Evolutionary conservation across 2,797 vertebrate genomes (phyloP), one percentile per base, ranked within the genome.

Genomic region (Chloroceryle inda): DNA sequence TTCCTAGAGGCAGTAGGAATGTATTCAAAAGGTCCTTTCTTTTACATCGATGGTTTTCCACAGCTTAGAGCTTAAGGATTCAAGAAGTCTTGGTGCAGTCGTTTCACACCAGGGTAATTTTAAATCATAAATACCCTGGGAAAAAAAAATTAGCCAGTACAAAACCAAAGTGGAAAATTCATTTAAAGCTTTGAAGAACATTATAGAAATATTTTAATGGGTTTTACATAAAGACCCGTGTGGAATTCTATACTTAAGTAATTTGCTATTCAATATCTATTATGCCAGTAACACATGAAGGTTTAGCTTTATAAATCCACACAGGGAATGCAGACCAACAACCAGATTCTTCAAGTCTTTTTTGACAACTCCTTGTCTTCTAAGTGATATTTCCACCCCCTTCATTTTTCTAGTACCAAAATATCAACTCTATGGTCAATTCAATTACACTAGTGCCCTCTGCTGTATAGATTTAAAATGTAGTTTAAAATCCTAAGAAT

Each of bases 381-480:
- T 67, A 52, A 35, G 24, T 0, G 2, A 4, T 22, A 67, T 45
- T 27, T 26, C 35, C 14, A 31, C 29, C 22, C 31, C 63, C 31
- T 45, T 18, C 31, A 45, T 58, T 83, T 83, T 87, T 77, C 63
- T 53, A 20, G 31, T 42, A 58, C 29, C n/a, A 93, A 91, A 92
- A 63, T 69, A 92, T 4, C 38, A 89, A 92, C 35, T 83, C 72
- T 49, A 40, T 45, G 66, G 76, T 82, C 91, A 94, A 59, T 56
- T 73, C 83, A 88, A 49, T 88, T 88, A 55, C 93, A 85, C 85
- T 56, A 86, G 85, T 92, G 94, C 94, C 95, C 96, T 97, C 96
- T 97, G 85, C 94, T 96, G 96, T 56, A 61, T 20, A 63, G 45
- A 88, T 52, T 69, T 91, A 88, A 93, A 83, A 94, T 22, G 29